A percentile compares a stretch with the other conserved stretches of the same genome.
phyloP scores from a whole-genome alignment of 2,797 vertebrate genomes.

The Rhinatrema bivittatum region DNA sequence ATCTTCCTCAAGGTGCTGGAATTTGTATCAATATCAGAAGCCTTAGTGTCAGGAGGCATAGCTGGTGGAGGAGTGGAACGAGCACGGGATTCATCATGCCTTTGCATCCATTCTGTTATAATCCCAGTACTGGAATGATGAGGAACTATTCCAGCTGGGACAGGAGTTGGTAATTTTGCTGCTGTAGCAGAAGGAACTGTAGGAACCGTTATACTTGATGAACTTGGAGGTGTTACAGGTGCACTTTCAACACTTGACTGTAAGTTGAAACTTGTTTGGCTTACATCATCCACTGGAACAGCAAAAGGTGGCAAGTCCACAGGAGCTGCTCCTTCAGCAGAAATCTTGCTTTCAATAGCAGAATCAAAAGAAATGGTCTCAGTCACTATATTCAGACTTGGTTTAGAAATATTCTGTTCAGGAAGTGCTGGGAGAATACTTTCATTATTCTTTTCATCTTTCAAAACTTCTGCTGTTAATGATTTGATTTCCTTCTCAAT shows the following conservation, averaged over 20 bases:
- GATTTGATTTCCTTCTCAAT: background rate
- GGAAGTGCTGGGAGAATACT: rapidly evolving
- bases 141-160: constrained; percentile 46
- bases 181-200: constrained; percentile 40
- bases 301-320: constrained; percentile 20
- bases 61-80: constrained; percentile 67
- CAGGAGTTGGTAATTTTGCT: constrained; percentile 51
- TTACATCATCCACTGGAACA: constrained; percentile 19
- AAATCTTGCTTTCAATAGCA: constrained; percentile 20
- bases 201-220: constrained; percentile 46
- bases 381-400: constrained; percentile 5
- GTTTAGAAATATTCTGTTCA: constrained; percentile 2
- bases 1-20: constrained; percentile 96
- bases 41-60: constrained; percentile 91
- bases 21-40: constrained; percentile 84
- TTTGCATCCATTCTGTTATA: constrained; percentile 74
- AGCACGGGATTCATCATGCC: constrained; percentile 74
- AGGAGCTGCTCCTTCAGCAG: constrained; percentile 1
- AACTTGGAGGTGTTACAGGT: constrained; percentile 46
- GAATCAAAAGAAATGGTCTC: constrained; percentile 19
- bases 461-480: constrained; percentile 23
- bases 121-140: constrained; percentile 41
- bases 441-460: constrained; percentile 40
- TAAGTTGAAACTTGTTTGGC: constrained; percentile 48
- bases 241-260: constrained; percentile 45